Evolutionary conservation across 1,140 invertebrate genomes (phyloP).

Genomic region (Halictus rubicundus): DNA sequence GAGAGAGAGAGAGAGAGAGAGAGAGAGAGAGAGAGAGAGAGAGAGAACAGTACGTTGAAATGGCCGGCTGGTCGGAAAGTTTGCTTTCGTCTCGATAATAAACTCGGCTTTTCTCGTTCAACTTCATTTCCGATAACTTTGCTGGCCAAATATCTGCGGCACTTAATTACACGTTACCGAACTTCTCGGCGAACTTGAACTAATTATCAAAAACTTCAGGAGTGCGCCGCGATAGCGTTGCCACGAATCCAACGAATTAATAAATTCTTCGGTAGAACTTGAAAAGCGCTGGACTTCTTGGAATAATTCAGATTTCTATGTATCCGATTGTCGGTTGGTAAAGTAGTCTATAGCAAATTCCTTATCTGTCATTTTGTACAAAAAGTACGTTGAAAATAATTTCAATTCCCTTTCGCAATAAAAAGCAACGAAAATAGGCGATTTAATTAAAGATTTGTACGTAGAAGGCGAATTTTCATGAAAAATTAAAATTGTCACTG

Average conservation of each 20-base stretch:
- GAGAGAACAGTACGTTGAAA: not conserved
- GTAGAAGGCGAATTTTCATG: too few species aligned
- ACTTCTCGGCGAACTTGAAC: slow-evolving; percentile 28
- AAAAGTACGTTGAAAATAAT: too few species aligned
- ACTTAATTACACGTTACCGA: slow-evolving; percentile 41
- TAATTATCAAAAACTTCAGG: slow-evolving; percentile 39
- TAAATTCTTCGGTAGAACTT: slow-evolving; percentile 22
- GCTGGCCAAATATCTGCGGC: slow-evolving; percentile 35
- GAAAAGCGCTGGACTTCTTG: not conserved
- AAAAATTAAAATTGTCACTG: too few species aligned
- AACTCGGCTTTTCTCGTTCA: slow-evolving; percentile 26
- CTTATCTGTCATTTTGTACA: too few species aligned
- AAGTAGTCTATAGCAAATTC: not conserved
- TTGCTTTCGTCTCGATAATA: slow-evolving; percentile 29
- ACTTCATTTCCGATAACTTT: slow-evolving; percentile 44
- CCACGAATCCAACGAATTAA: slow-evolving; percentile 7
- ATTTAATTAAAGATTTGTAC: too few species aligned
- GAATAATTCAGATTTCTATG: not conserved
- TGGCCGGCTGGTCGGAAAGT: slow-evolving; percentile 18
- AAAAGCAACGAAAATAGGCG: too few species aligned
- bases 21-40: too few species aligned
- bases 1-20: too few species aligned
- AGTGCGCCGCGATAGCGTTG: not conserved
- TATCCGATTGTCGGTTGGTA: not conserved
- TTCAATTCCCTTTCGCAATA: too few species aligned